Evolutionary conservation across 2,797 vertebrate genomes (phyloP).

Genomic region (Hirundo rustica): DNA sequence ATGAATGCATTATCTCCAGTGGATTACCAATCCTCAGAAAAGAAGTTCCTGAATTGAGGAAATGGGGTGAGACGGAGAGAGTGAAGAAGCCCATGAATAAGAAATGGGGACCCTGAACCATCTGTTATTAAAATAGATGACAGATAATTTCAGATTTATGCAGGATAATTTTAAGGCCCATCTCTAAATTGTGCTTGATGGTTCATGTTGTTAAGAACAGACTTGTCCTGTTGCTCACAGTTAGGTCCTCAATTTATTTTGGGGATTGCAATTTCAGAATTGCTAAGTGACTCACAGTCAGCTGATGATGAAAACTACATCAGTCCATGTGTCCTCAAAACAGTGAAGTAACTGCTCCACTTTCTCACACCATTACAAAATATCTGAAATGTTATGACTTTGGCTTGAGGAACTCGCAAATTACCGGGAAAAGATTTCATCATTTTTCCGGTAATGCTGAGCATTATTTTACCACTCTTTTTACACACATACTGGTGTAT

Average conservation of each 20-base stretch:
- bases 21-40: neutral
- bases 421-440: neutral
- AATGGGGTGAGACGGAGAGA: neutral
- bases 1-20: neutral
- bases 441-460: neutral
- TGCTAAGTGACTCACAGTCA: neutral
- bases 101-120: neutral
- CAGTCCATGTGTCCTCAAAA: neutral
- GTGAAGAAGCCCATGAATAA: neutral
- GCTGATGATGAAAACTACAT: constrained; percentile 17
- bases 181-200: neutral
- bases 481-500: neutral
- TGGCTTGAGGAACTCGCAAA: neutral
- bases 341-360: neutral
- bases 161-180: neutral
- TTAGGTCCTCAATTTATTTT: constrained; percentile 18
- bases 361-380: neutral
- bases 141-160: constrained; percentile 15
- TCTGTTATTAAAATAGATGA: neutral
- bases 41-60: neutral
- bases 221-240: neutral
- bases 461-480: neutral
- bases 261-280: constrained; percentile 3
- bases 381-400: neutral
- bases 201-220: neutral